phyloP scores from a whole-genome alignment of 37 sponge, comb jelly and placozoan genomes.

The Theonella swinhoei region DNA sequence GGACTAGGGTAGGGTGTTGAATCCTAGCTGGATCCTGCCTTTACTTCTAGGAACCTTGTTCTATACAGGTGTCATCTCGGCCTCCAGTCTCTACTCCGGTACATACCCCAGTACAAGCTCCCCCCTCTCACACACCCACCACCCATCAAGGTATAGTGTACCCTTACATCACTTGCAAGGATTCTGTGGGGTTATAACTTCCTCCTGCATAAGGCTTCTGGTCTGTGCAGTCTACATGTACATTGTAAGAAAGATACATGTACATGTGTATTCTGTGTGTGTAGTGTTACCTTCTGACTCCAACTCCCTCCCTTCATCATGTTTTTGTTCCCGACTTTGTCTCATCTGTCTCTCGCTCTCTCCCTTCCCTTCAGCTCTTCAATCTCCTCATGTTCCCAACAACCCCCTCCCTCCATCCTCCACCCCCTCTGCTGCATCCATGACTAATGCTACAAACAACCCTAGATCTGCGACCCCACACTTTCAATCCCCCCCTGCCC shows the following conservation, averaged over 20 bases:
- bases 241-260: not conserved
- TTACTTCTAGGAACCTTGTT: no score
- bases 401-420: conserved; percentile 8
- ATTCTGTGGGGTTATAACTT: no score
- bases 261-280: not conserved
- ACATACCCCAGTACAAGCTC: not conserved
- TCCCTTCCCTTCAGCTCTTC: not conserved
- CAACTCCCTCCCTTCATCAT: not conserved
- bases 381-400: not conserved
- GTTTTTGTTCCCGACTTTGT: not conserved
- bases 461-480: not conserved
- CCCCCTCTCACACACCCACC: not conserved
- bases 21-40: no score
- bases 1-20: no score
- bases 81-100: no score
- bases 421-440: not conserved
- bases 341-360: conserved; percentile 22
- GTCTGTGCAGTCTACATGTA: no score
- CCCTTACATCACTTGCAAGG: no score
- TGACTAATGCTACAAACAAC: not conserved
- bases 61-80: no score
- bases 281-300: not conserved
- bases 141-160: no score
- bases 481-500: not conserved
- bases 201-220: no score